Percentiles rank a stretch among this genome's conserved stretches.
Evolutionary conservation across 2,797 vertebrate genomes (phyloP).

Genomic region (Lutjanus campechanus): DNA sequence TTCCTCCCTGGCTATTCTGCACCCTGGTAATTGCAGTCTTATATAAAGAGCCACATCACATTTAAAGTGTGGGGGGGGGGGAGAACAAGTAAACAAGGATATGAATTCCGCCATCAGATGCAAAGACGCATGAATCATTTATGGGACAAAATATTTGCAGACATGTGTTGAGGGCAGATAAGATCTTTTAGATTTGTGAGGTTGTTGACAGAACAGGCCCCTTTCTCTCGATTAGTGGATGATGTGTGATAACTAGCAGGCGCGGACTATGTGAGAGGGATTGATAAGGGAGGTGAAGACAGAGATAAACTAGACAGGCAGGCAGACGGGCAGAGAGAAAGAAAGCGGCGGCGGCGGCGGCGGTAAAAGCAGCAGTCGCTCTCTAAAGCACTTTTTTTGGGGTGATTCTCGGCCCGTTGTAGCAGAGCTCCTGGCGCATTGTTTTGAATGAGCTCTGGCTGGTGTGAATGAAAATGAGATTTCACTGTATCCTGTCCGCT

Average conservation of each 20-base stretch:
- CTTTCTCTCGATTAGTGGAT: conserved; percentile 59
- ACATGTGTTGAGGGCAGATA: conserved; percentile 63
- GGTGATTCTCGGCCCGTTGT: conserved; percentile 35
- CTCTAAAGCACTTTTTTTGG: conserved; percentile 17
- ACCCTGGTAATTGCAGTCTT: conserved; percentile 65
- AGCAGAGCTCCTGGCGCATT: conserved; percentile 50
- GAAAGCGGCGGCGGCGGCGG: conserved; percentile 1
- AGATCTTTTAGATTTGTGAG: conserved; percentile 64
- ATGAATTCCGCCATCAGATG: conserved; percentile 62
- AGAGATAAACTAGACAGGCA: conserved; percentile 33
- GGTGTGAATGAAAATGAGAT: conserved; percentile 72
- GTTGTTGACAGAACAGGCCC: conserved; percentile 68
- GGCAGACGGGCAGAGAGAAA: conserved; percentile 31
- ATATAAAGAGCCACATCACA: conserved; percentile 54
- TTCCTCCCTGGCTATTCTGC: conserved; percentile 60
- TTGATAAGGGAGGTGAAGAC: conserved; percentile 47
- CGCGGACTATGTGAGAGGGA: conserved; percentile 31
- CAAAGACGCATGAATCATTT: conserved; percentile 73
- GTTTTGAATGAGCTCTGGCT: conserved; percentile 64
- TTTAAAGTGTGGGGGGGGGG: conserved; percentile 43
- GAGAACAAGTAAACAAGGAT: conserved; percentile 66
- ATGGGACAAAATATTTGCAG: conserved; percentile 69
- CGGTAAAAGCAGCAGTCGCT: conserved; percentile 23
- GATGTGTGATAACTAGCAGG: conserved; percentile 59
- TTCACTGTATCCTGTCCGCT: conserved; percentile 69